Evolutionary conservation across 2,113 vertebrate genomes (phyloP), one percentile per base, ranked within the genome.

Genomic region (Epinephelus lanceolatus): DNA sequence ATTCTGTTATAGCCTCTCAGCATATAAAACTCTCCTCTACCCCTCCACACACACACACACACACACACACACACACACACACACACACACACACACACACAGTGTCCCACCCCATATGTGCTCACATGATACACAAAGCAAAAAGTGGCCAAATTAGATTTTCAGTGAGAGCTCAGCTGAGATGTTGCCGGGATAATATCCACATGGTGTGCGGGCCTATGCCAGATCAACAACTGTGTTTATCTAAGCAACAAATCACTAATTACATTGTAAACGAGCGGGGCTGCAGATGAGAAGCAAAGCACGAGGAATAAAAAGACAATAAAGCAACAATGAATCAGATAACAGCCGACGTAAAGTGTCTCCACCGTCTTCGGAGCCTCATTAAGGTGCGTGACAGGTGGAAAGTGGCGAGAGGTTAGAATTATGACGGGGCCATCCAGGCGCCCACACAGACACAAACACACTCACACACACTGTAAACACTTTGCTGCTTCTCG

Each of bases 151-250:
- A 85, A 80, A 27, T 27, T 6, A 8, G 68, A 57, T 71, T 53
- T 67, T 65, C 30, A 62, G 37, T 17, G 42, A 66, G 47, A 76
- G 71, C 80, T 18, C n/a, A 27, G 76, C 33, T 49, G 42, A 89
- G 76, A 85, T 63, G 81, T 52, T 47, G 62, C 57, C 19, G 60
- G 81, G 55, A 60, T 67, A 7, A 55, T 21, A 37, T 52, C 68
- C 81, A 89, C 73, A 83, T 80, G 84, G 72, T 63, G 77, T 84
- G 40, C 18, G 0, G 8, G 23, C 45, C 80, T 5, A 0, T 11
- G 87, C 81, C 84, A 91, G 75, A 89, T 62, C 84, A 81, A 83
- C 89, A 83, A 80, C 87, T 78, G 76, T 73, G 90, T 86, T 86
- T 71, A 81, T 76, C 72, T 80, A 14, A 3, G 76, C 71, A 33